These are phyloP conservation scores for Catagonus wagneri DNA, from an alignment of 2,113 vertebrate species.

Conservation along the genomic window DNA sequence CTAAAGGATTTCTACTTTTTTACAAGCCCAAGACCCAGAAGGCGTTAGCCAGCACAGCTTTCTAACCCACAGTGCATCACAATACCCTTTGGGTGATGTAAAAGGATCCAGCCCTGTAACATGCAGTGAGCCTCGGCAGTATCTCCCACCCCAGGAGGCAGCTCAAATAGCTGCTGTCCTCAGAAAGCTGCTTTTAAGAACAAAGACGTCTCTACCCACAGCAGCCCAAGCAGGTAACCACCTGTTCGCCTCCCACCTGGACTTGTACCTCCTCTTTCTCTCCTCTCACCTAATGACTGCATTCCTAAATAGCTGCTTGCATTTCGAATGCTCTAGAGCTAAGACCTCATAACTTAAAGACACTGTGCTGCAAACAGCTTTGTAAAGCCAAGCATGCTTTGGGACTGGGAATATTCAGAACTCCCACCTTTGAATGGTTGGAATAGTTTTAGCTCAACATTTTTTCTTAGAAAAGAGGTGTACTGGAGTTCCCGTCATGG, in stretches of 20 bases:
- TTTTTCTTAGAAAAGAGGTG: background rate
- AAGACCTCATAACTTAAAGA: background rate
- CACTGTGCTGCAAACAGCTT: background rate
- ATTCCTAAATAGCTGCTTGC: background rate
- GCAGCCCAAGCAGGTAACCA: conserved; percentile 38
- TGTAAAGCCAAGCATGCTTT: background rate
- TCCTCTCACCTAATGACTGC: background rate
- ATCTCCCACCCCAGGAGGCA: background rate
- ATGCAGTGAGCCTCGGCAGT: background rate
- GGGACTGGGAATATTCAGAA: background rate
- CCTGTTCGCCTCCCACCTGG: too few species aligned
- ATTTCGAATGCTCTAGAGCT: conserved; percentile 1
- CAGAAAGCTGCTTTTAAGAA: background rate
- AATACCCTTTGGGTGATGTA: conserved; percentile 75
- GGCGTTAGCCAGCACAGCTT: background rate
- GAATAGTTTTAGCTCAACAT: background rate
- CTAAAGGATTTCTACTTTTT: background rate
- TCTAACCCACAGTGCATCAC: conserved; percentile 53
- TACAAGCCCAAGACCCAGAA: background rate
- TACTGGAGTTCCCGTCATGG: too few species aligned
- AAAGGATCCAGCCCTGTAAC: background rate
- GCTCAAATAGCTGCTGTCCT: background rate
- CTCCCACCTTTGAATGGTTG: background rate
- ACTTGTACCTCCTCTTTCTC: background rate
- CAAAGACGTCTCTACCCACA: background rate